Evolutionary conservation across 2,888 invertebrate genomes (phyloP), one percentile per base, ranked within the genome.

Genomic region (Baccha elongata): DNA sequence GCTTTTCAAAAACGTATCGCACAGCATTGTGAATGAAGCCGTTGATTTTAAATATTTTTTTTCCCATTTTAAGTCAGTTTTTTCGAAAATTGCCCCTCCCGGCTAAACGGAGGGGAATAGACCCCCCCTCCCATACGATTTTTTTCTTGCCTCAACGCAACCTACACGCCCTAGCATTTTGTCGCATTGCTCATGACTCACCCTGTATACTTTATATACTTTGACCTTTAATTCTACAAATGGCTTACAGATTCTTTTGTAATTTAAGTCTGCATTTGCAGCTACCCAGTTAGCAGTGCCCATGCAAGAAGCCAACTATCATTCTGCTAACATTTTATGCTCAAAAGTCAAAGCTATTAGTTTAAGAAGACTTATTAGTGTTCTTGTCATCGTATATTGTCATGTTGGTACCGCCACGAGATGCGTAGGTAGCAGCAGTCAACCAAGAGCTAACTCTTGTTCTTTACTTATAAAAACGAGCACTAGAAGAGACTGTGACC

Each of bases 321-420:
- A 53, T 48, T 53, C 52, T 35, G 17, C 53, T 42, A 62, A 37
- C 72, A 76, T 62, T 64, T 46, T 62, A 55, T 48, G 67, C 53
- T 53, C 62, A 83, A 83, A 83, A 83, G 81, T 76, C 81, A 76
- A 76, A 83, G 67, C 81, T 83, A 83, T 83, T 83, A 83, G 81
- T 65, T n/a, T 62, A 62, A 62, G 62, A 19, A 15, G 76, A 60
- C 80, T 69, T 81, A 81, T 81, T 81, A 81, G 80, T 81, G 80
- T 81, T 81, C 75, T 65, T 81, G 80, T 81, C 75, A 52, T 58
- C 52, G n/a, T n/a, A 76, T 53, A 29, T 71, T 83, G 81, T 72
- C 76, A 76, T 76, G 76, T 62, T 67, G 71, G 76, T 64, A 40
- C 53, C 62, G 53, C 72, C 62, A 72, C 32, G 48, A 53, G 48